A percentile compares a stretch with the other conserved stretches of the same genome.
Conservation (phyloP, 2,797 vertebrate genomes). For the Discoglossus pictus region DNA sequence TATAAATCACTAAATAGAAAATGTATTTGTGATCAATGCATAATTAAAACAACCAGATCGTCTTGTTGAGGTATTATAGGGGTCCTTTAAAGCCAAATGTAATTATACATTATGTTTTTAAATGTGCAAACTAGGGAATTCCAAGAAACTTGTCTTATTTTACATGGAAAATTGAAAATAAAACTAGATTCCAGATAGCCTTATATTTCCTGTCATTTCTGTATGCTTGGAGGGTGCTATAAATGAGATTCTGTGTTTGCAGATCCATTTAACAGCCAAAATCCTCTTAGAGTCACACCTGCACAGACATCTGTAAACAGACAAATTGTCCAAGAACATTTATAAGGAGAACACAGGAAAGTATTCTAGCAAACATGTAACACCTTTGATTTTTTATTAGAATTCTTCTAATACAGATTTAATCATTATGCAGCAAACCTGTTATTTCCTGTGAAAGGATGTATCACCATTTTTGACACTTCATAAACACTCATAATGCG, state of each 20-base stretch:
- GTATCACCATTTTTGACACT: constrained; percentile 30
- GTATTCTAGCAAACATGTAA: constrained; percentile 3
- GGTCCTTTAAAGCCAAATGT: no score
- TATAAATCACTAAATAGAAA: no score
- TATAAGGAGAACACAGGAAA: neutral
- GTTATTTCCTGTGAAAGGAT: constrained; percentile 31
- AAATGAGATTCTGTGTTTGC: neutral
- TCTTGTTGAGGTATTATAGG: no score
- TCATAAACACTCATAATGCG: constrained; percentile 24
- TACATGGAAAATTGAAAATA: no score
- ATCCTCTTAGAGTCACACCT: neutral
- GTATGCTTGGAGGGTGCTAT: neutral
- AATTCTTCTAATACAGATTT: constrained; percentile 19
- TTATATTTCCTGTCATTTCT: neutral
- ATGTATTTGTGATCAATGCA: no score
- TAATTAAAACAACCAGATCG: no score
- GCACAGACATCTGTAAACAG: neutral
- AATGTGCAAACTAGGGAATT: no score
- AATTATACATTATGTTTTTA: no score
- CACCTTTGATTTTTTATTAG: constrained; percentile 22
- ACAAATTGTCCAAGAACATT: neutral
- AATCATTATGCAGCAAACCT: constrained; percentile 20
- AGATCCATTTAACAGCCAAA: neutral
- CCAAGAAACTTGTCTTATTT: no score
- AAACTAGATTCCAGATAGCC: no score